Percentiles rank a stretch among this genome's conserved stretches.
These are phyloP conservation scores for Beris morrisii DNA, from an alignment of 2,888 invertebrate species.

Conservation along the genomic window DNA sequence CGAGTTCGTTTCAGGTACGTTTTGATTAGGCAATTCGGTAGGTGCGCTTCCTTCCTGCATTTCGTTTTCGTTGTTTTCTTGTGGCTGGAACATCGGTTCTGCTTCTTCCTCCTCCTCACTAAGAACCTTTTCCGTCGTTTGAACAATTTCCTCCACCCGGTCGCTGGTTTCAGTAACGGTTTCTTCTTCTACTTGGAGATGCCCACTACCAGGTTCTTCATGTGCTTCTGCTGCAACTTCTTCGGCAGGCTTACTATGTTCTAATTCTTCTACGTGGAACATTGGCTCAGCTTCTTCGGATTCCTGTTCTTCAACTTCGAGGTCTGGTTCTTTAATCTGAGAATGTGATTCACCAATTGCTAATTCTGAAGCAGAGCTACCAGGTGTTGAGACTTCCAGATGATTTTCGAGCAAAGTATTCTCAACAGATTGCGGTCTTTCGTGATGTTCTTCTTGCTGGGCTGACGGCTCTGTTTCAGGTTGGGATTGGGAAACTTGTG, in stretches of 20 bases:
- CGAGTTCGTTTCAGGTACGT: too few relatives aligned
- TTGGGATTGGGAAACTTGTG: not conserved
- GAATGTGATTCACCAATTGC: not conserved
- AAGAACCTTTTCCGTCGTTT: not conserved
- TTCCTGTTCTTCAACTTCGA: not conserved
- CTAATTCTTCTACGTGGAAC: not conserved
- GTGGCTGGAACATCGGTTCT: conserved; percentile 18
- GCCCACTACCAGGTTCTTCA: not conserved
- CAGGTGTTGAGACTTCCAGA: too few relatives aligned
- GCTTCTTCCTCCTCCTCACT: not conserved
- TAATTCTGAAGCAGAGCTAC: not conserved
- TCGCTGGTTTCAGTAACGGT: not conserved
- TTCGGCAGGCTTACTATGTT: not conserved
- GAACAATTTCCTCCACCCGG: not conserved
- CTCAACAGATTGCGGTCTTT: too few relatives aligned
- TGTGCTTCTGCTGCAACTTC: not conserved
- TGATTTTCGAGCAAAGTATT: too few relatives aligned
- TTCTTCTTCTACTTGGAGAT: not conserved
- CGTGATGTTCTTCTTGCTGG: too few relatives aligned
- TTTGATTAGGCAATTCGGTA: too few relatives aligned
- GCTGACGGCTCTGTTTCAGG: not conserved
- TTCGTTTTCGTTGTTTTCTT: not conserved
- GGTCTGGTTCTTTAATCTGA: not conserved
- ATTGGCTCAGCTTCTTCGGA: not conserved
- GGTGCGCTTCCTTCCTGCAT: not conserved